Percentiles rank a stretch among this genome's conserved stretches.
Evolutionary conservation across 2,797 vertebrate species (phyloP).

Genomic region (Synanceia verrucosa): DNA sequence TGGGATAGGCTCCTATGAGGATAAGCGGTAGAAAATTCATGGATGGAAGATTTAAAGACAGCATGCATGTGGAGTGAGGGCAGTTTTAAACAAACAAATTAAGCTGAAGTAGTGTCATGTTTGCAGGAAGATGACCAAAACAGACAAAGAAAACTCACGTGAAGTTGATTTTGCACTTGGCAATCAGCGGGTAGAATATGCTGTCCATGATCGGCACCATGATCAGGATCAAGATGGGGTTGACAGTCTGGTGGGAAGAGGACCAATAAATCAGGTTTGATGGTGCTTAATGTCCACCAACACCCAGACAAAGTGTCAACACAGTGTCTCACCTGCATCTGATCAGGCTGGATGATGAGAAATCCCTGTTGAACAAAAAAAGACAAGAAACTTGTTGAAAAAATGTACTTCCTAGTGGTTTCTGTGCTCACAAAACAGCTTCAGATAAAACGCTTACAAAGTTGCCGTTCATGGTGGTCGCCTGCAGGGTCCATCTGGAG

Average conservation of each 20-base stretch:
- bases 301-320: background rate
- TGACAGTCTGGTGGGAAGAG: conserved; percentile 85
- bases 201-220: conserved; percentile 90
- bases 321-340: conserved; percentile 91
- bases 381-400: background rate
- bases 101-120: background rate
- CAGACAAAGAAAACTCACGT: conserved; percentile 80
- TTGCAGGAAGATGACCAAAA: background rate
- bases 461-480: conserved; percentile 90
- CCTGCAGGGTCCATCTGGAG: conserved; percentile 98
- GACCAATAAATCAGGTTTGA: background rate
- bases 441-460: conserved; percentile 85
- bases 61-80: no score
- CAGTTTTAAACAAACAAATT: no score
- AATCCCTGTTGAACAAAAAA: conserved; percentile 78
- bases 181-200: conserved; percentile 88
- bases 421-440: no score
- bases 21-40: no score
- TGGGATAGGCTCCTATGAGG: no score
- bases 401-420: background rate
- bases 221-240: conserved; percentile 90
- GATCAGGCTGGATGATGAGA: conserved; percentile 89
- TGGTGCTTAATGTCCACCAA: background rate
- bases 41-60: no score
- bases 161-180: conserved; percentile 92